phyloP scores from a whole-genome alignment of 2,113 vertebrate species.

The Anoplopoma fimbria region DNA sequence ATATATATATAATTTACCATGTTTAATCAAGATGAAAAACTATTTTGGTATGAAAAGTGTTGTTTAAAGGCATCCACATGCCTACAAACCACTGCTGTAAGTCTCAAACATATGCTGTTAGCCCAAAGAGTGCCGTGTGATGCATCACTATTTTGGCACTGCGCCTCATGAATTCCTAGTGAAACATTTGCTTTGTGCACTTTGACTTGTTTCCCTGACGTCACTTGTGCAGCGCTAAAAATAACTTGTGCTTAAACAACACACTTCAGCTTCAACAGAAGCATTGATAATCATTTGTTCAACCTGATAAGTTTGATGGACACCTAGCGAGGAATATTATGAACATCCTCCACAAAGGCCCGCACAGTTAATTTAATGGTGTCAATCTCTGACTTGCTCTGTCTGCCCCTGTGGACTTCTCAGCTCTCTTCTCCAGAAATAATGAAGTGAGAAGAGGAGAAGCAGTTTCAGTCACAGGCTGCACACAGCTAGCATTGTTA shows the following conservation, averaged over 20 bases:
- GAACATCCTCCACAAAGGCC: conserved; percentile 18
- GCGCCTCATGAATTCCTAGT: conserved; percentile 27
- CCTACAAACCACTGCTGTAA: neutral
- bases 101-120: neutral
- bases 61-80: neutral
- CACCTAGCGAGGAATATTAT: neutral
- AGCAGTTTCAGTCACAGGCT: conserved; percentile 22
- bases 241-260: conserved; percentile 20
- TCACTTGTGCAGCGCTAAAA: conserved; percentile 33
- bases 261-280: neutral
- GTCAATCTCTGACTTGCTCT: conserved; percentile 50
- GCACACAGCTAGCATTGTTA: conserved; percentile 49
- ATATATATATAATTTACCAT: neutral
- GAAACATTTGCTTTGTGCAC: conserved; percentile 52
- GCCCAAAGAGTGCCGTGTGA: conserved; percentile 12
- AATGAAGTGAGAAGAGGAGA: conserved; percentile 42
- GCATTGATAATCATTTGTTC: neutral
- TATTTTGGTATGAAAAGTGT: neutral
- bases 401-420: conserved; percentile 26
- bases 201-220: conserved; percentile 41
- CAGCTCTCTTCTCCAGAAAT: conserved; percentile 30
- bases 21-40: neutral
- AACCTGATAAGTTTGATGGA: conserved; percentile 13
- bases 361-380: conserved; percentile 40
- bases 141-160: conserved; percentile 35